Evolutionary conservation across 2,888 invertebrate genomes (phyloP), one percentile per base, ranked within the genome.

Genomic region (Drosophila austrosaltans): DNA sequence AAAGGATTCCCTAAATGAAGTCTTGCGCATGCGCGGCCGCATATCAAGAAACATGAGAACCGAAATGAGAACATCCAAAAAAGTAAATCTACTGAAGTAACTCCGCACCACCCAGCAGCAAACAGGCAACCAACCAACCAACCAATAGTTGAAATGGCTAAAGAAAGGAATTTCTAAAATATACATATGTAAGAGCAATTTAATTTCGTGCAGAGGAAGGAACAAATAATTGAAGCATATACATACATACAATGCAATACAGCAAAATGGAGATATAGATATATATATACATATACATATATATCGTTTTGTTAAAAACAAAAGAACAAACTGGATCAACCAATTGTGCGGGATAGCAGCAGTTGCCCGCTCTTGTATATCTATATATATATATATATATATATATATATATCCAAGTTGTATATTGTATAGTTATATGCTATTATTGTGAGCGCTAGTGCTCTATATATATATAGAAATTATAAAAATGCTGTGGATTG

Each of bases 1-100:
- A 16, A 48, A 12, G 10, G n/a, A 42, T 42, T 16, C 42, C n/a
- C 42, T 42, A 2, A 48, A 22, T 10, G 22, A 22, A 25, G 81
- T 83, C 84, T 76, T 83, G 81, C 81, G 80, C 79, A 75, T 70
- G 81, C 73, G 68, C 73, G 65, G 44, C 69, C 60, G 77, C 83
- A 82, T 82, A 82, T 86, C 87, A 78, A 58, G 22, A 32, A 58
- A 6, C 10, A 54, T 39, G 25, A 69, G 16, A 25, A 39, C 42
- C 16, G 69, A 57, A n/a, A 54, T 39, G 25, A 69, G 44, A 66
- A 25, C 58, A 65, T 70, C 68, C 58, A 53, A 53, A 63, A 63
- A 63, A 63, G 76, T 74, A 76, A 76, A 76, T 30, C 5, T 5
- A 30, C 30, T 30, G 30, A 79, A 81, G 73, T 68, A 66, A 81